These are phyloP conservation scores for Pluvianellus socialis DNA, from an alignment of 2,113 vertebrate genomes.

Conservation along the genomic window DNA sequence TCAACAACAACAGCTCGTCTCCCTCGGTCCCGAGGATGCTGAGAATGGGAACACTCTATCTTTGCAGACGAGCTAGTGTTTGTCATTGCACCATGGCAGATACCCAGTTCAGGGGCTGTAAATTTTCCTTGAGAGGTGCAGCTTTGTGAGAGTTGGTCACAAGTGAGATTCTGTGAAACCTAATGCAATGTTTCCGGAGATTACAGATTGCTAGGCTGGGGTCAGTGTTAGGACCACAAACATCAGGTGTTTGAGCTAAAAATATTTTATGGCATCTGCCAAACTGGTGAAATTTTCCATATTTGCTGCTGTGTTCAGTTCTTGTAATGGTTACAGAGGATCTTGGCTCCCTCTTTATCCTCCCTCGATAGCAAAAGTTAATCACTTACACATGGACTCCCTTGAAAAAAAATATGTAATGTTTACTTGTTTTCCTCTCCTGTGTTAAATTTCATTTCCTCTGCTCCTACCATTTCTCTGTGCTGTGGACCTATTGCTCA, in stretches of 20 bases:
- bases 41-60: background rate
- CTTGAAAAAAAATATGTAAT: conserved; percentile 1
- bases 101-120: background rate
- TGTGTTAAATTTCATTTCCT: conserved; percentile 44
- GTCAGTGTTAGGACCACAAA: background rate
- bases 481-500: conserved; percentile 6
- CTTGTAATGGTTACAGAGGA: conserved; percentile 21
- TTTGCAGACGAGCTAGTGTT: background rate
- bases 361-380: conserved; percentile 49
- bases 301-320: conserved; percentile 34
- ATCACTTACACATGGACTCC: conserved; percentile 54
- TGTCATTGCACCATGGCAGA: background rate
- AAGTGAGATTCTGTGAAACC: background rate
- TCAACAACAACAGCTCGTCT: conserved; percentile 7
- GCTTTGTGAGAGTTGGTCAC: background rate
- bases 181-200: background rate
- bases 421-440: conserved; percentile 57
- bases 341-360: conserved; percentile 38
- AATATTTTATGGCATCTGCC: background rate
- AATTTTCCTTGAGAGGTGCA: background rate
- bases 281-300: conserved; percentile 29
- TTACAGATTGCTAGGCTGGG: background rate
- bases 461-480: background rate
- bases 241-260: conserved; percentile 24
- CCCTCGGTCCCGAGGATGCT: background rate